Evolutionary conservation across 2,888 invertebrate genomes (phyloP), one percentile per base, ranked within the genome.

Genomic region (Nymphalis polychloros): DNA sequence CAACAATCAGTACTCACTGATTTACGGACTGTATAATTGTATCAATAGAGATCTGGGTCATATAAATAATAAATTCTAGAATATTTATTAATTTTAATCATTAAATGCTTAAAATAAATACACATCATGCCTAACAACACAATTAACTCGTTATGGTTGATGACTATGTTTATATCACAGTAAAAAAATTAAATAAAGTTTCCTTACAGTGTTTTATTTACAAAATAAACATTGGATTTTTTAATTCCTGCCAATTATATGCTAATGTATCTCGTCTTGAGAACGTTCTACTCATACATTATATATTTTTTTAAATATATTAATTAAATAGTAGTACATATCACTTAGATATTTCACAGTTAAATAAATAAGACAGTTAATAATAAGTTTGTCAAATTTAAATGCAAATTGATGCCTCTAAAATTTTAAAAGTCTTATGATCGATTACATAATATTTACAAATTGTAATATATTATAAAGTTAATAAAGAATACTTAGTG

Each of bases 151-250:
- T 53, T n/a, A 19, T 55, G 59, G 52, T 59, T 53, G 62, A 31
- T 70, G 72, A 72, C 72, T 72, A 72, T 50, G 67, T 69, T 63
- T 55, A 17, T 70, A 72, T 72, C 72, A 72, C 72, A 72, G 72
- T 70, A 57, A 68, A 72, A 67, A 57, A 69, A 65, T 47, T 52
- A 67, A 67, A 64, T 49, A 55, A 41, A 50, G n/a, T 20, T 27
- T 64, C 20, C 23, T 23, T 65, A 68, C 59, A 52, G 27, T 13
- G 41, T 35, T 31, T 16, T 52, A 31, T 57, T 41, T 61, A 67
- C 52, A 63, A 55, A 27, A 48, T 47, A 41, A 52, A 31, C 20
- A 17, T 27, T 60, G 27, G 31, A 35, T 59, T 6, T 59, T 57
- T 64, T 57, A 19, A 48, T 57, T 64, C 20, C 41, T 31, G 10